Evolutionary conservation across 2,888 invertebrate genomes (phyloP), one percentile per base, ranked within the genome.

Genomic region (Caenorhabditis becei): DNA sequence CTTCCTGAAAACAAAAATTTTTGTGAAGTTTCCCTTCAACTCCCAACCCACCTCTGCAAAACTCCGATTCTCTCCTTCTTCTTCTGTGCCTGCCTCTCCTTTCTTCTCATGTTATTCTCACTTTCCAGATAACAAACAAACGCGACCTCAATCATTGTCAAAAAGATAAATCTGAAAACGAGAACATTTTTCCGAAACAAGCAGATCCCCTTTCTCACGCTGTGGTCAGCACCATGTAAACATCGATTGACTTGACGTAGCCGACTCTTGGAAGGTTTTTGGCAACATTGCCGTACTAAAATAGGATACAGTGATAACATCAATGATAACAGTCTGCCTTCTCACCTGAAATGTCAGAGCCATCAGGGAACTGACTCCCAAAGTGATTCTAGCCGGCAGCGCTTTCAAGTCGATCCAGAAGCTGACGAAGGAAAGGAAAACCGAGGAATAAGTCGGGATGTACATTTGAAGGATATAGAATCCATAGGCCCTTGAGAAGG

Each of bases 391-490:
- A 5, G 89, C 89, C 10, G 89, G 89, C 16, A 89, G 77, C 16
- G 88, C 86, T 80, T 88, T 89, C 35, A 89, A 54, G 72, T 89
- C 89, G 63, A 89, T 88, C 89, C 89, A 89, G 56, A 89, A 89
- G 18, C 87, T 87, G 28, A 89, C 89, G 56, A 89, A 89, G 7
- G 88, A 86, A 8, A 89, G 81, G 41, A 87, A 84, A 10, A 89
- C 89, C 14, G 86, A 86, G 1, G 88, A 87, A 54, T 89, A 89
- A 0, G 89, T 90, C 0, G 89, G 89, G 72, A 89, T 82, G 72
- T 89, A 89, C 88, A 89, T 88, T 70, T 89, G 89, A 14, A 90
- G 83, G 28, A 90, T 84, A 77, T 90, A 89, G 61, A 89, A 89
- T 8, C 89, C 89, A 69, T 88, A 88, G 11, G 89, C 86, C n/a